Conservation (phyloP, 2,888 invertebrate species). For the Elaeidobius kamerunicus region DNA sequence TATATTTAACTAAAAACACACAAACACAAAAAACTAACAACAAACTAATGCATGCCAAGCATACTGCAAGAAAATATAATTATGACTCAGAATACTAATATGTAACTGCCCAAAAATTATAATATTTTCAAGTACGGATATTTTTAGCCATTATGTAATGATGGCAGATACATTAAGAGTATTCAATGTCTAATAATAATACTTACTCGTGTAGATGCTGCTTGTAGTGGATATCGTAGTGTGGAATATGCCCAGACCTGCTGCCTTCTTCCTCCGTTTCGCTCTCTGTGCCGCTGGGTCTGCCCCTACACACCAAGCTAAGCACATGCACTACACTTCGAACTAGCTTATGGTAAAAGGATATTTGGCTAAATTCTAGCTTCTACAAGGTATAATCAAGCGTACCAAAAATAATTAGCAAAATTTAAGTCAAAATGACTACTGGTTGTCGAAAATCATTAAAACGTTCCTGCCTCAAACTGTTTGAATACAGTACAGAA, state of each 20-base stretch:
- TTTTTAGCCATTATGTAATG: too few relatives aligned
- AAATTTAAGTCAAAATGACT: too few relatives aligned
- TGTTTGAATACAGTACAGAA: too few relatives aligned
- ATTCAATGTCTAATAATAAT: slow-evolving; percentile 9
- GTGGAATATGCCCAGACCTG: slow-evolving; percentile 43
- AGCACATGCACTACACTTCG: slow-evolving; percentile 48
- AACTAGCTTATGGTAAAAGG: slow-evolving; percentile 14
- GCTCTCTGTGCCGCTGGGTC: slow-evolving; percentile 68
- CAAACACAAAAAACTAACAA: background rate
- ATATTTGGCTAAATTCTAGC: background rate
- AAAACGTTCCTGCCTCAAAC: too few relatives aligned
- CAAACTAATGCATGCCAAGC: slow-evolving; percentile 14
- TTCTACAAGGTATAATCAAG: too few relatives aligned
- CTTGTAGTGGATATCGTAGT: slow-evolving; percentile 47
- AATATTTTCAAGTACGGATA: too few relatives aligned
- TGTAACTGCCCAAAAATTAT: too few relatives aligned
- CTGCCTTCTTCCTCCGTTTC: slow-evolving; percentile 58
- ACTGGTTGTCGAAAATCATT: too few relatives aligned
- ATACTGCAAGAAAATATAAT: slow-evolving; percentile 22
- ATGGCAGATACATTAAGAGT: too few relatives aligned
- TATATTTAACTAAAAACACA: too few relatives aligned
- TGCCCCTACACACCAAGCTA: slow-evolving; percentile 54
- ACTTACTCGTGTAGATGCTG: slow-evolving; percentile 56
- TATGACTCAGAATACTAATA: too few relatives aligned
- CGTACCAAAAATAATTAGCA: too few relatives aligned